Base-by-base conservation (phyloP, 2,888 invertebrate species). In the Eurytoma adleriae region DNA sequence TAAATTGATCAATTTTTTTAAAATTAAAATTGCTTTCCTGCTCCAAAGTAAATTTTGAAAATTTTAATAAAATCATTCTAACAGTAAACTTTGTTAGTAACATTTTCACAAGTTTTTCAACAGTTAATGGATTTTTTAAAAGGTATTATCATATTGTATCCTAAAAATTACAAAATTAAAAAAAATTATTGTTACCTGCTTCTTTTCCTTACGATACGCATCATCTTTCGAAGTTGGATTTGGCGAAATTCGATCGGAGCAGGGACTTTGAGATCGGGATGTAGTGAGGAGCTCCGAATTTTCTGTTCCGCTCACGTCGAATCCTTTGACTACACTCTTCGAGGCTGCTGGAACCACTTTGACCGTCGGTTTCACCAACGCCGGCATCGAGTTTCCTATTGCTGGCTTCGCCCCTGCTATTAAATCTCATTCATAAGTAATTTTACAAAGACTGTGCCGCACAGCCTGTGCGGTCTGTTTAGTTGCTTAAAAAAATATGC, bases 341-440 rank as follows among this genome's bases (percentile, higher is more conserved):
- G 86, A 84, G 2, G 86, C 85, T n/a, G 88, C 86, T 18, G 90
- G 88, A 1, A 89, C 85, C 13, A 90, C 86, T 85, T 88, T 89
- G 48, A 89, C 85, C n/a, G 86, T 83, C 12, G 88, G 85, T n/a
- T 66, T 79, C 54, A 86, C 76, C 59, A 85, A 77, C 83, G 87
- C 87, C 74, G 86, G 81, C 74, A 86, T 62, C 78, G 86, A 61
- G 68, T 87, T 87, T 20, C 85, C 74, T 3, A 20, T 18, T 54
- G 84, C 83, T 76, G 82, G 72, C 84, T 89, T 89, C 82, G 93
- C 94, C 78, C 95, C 94, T 91, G 94, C 93, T 4, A 93, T 92
- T 84, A 92, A 92, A 70, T 92, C 86, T 76, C 66, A 64, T 70
- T 74, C 62, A 56, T 69, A 56, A 69, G 18, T 3, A 54, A 59